These are phyloP conservation scores for Clarias magur DNA, from an alignment of 2,113 vertebrate species.

Conservation along the genomic window DNA sequence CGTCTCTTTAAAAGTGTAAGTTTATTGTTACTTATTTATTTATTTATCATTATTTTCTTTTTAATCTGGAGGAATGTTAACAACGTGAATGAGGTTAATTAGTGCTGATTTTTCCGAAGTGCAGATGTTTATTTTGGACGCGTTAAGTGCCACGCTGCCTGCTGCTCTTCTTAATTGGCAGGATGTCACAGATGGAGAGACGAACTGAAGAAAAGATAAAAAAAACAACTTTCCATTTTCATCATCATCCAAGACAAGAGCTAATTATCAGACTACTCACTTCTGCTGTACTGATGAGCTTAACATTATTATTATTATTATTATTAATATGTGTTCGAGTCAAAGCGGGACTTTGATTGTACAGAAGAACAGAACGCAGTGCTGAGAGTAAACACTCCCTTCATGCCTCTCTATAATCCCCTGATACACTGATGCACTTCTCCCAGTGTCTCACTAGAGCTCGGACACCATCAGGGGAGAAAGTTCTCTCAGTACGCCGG, in stretches of 20 bases:
- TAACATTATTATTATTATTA: not conserved
- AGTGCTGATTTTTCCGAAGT: conserved; percentile 28
- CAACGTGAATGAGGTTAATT: conserved; percentile 32
- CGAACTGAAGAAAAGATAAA: not conserved
- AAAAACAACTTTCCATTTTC: conserved; percentile 10
- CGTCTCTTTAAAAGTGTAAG: not conserved
- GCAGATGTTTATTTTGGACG: conserved; percentile 46
- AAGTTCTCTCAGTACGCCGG: too few relatives aligned
- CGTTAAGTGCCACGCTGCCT: not conserved
- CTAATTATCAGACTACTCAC: conserved; percentile 21
- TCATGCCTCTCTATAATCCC: too few relatives aligned
- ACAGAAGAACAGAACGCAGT: too few relatives aligned
- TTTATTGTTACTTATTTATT: not conserved
- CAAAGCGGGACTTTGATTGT: too few relatives aligned
- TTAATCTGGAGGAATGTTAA: not conserved
- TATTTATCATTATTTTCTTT: not conserved
- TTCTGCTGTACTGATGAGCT: not conserved
- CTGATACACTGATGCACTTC: too few relatives aligned
- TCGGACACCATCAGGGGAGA: too few relatives aligned
- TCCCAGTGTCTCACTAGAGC: too few relatives aligned
- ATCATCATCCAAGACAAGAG: conserved; percentile 12
- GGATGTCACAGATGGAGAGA: conserved; percentile 42
- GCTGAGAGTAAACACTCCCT: too few relatives aligned
- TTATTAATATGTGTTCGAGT: not conserved
- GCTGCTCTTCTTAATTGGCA: conserved; percentile 40